Evolutionary conservation across 1,140 invertebrate genomes (phyloP).

Genomic region (Lordiphosa clarofinis): DNA sequence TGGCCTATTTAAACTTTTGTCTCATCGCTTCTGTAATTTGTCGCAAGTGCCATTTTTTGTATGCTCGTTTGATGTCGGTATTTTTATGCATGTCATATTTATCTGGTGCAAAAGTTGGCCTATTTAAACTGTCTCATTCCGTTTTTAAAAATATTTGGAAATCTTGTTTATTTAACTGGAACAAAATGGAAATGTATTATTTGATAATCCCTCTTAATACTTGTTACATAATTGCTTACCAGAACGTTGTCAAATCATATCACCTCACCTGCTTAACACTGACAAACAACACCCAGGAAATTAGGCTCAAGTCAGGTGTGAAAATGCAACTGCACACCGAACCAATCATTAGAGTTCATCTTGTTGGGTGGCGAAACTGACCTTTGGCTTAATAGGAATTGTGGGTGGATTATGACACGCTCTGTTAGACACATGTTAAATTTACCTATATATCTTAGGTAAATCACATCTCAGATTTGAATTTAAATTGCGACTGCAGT

Average conservation of each 20-base stretch:
- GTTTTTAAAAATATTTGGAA: too few relatives aligned
- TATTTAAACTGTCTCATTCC: too few relatives aligned
- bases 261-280: slow-evolving; percentile 4
- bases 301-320: slow-evolving; percentile 44
- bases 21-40: too few relatives aligned
- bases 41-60: too few relatives aligned
- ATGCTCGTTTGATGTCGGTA: too few relatives aligned
- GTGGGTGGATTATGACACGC: slow-evolving; percentile 2
- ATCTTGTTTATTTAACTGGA: too few relatives aligned
- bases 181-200: background rate
- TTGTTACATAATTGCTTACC: slow-evolving; percentile 27
- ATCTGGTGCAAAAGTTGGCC: too few relatives aligned
- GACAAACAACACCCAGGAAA: background rate
- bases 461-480: slow-evolving; percentile 28
- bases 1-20: too few relatives aligned
- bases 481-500: slow-evolving; percentile 29
- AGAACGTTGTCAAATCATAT: background rate
- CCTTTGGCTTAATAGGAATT: background rate
- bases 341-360: slow-evolving; percentile 24
- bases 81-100: too few relatives aligned
- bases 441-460: background rate
- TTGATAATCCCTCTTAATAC: slow-evolving; percentile 5
- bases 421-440: slow-evolving; percentile 9
- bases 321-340: slow-evolving; percentile 38
- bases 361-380: slow-evolving; percentile 13